phyloP scores from a whole-genome alignment of 2,797 vertebrate genomes.

The Huso huso region DNA sequence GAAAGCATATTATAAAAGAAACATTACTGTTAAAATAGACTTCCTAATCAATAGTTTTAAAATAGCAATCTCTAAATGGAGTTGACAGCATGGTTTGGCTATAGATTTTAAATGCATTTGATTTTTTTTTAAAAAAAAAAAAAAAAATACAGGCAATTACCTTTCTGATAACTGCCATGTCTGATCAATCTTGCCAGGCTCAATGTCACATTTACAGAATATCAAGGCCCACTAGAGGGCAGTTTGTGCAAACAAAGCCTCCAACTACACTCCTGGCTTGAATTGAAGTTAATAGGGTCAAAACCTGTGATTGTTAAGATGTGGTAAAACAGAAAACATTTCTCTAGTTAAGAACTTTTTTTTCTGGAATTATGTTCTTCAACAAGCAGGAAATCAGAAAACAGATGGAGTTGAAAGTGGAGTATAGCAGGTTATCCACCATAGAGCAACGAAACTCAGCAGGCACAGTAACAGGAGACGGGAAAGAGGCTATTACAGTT shows the following conservation, averaged over 20 bases:
- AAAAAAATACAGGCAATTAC: slow-evolving; percentile 63
- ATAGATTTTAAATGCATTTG: slow-evolving; percentile 27
- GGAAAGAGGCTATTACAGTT: too few species aligned
- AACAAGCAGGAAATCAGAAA: too few species aligned
- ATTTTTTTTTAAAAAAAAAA: background rate
- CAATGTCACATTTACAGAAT: slow-evolving; percentile 72
- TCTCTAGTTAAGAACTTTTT: too few species aligned
- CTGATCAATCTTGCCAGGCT: slow-evolving; percentile 70
- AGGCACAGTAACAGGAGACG: too few species aligned
- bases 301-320: slow-evolving; percentile 33
- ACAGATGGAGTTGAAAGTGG: too few species aligned
- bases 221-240: slow-evolving; percentile 64
- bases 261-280: slow-evolving; percentile 59
- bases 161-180: slow-evolving; percentile 70
- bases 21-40: slow-evolving; percentile 15
- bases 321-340: slow-evolving; percentile 3
- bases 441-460: too few species aligned
- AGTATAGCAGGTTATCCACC: too few species aligned
- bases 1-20: background rate
- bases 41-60: slow-evolving; percentile 70
- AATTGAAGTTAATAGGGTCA: slow-evolving; percentile 56
- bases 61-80: slow-evolving; percentile 71
- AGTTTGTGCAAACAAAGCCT: slow-evolving; percentile 60
- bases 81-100: slow-evolving; percentile 65
- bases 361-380: background rate